A percentile compares a stretch with the other conserved stretches of the same genome.
These are phyloP conservation scores for Pogonophryne albipinna DNA, from an alignment of 2,797 vertebrate genomes.

Conservation along the genomic window DNA sequence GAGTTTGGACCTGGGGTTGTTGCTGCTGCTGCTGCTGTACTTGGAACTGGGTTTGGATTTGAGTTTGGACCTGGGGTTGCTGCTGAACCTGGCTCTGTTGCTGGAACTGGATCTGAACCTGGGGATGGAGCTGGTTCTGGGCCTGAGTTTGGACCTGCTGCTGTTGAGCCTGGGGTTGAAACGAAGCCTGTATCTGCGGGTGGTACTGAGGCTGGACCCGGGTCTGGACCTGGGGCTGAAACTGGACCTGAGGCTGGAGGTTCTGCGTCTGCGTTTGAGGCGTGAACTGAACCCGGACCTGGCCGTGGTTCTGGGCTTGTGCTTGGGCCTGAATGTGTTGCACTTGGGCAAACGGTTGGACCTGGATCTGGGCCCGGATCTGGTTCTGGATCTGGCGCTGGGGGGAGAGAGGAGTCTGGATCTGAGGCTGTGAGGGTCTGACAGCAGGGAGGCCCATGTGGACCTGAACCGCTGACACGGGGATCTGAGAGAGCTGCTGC, in stretches of 20 bases:
- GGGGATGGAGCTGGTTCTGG: slow-evolving; percentile 65
- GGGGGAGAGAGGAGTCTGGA: slow-evolving; percentile 26
- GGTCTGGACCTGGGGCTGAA: slow-evolving; percentile 47
- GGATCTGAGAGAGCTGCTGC: slow-evolving; percentile 72
- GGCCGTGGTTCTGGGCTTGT: slow-evolving; percentile 66
- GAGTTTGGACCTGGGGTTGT: slow-evolving; percentile 47
- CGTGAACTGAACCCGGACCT: slow-evolving; percentile 70
- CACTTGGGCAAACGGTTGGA: slow-evolving; percentile 62
- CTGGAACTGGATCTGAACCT: slow-evolving; percentile 66
- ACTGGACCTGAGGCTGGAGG: slow-evolving; percentile 44
- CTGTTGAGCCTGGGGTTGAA: slow-evolving; percentile 64
- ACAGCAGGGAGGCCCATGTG: slow-evolving; percentile 68
- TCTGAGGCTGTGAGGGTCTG: slow-evolving; percentile 67
- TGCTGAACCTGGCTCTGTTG: slow-evolving; percentile 60
- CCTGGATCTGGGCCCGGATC: slow-evolving; percentile 70
- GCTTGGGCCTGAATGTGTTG: slow-evolving; percentile 49
- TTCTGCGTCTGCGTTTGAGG: slow-evolving; percentile 31
- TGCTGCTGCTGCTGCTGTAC: slow-evolving; percentile 19
- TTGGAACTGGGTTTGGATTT: slow-evolving; percentile 46
- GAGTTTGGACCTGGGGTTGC: background rate
- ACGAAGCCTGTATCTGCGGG: slow-evolving; percentile 59
- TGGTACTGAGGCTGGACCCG: slow-evolving; percentile 68
- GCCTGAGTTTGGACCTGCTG: slow-evolving; percentile 42
- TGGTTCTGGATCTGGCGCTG: slow-evolving; percentile 57
- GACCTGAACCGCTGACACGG: slow-evolving; percentile 71